Conservation (phyloP, 2,113 vertebrate genomes). For the Tonatia bakeri region DNA sequence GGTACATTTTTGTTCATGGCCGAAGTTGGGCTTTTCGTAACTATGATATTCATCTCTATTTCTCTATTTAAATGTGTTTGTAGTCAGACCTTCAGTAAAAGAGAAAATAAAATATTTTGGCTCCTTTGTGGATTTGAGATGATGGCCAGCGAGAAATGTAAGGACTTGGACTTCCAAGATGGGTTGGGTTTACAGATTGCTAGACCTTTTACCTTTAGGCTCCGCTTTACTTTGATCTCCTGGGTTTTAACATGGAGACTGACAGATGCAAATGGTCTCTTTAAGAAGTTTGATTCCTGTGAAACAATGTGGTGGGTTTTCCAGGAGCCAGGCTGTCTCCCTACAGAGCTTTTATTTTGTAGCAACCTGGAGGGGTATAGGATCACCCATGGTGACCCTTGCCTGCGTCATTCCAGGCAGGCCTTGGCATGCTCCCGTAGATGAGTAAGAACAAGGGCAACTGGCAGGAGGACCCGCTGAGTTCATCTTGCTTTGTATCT, state of each 20-base stretch:
- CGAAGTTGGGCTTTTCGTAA: not conserved
- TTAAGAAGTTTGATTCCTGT: conserved; percentile 74
- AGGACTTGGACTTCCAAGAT: not conserved
- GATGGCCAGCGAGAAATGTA: not conserved
- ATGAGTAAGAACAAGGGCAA: conserved; percentile 71
- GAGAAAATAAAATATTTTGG: not conserved
- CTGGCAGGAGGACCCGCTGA: conserved; percentile 58
- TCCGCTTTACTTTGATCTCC: conserved; percentile 1
- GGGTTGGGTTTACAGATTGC: conserved; percentile 29
- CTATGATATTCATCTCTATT: not conserved
- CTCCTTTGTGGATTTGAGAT: not conserved
- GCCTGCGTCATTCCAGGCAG: conserved; percentile 76
- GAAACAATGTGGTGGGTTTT: conserved; percentile 74
- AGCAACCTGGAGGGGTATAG: conserved; percentile 77
- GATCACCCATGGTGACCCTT: conserved; percentile 76
- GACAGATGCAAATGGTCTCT: conserved; percentile 72
- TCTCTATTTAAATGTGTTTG: conserved; percentile 40
- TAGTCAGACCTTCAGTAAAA: not conserved
- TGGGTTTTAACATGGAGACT: conserved; percentile 67
- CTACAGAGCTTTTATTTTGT: conserved; percentile 76
- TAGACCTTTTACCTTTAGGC: conserved; percentile 71
- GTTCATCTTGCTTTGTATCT: conserved; percentile 63
- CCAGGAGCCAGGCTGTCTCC: conserved; percentile 75
- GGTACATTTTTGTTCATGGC: conserved; percentile 15
- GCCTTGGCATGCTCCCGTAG: conserved; percentile 68